Percentiles rank a stretch among this genome's conserved stretches.
Conservation (phyloP, 1,140 invertebrate genomes). For the Drosophila micromelanica region DNA sequence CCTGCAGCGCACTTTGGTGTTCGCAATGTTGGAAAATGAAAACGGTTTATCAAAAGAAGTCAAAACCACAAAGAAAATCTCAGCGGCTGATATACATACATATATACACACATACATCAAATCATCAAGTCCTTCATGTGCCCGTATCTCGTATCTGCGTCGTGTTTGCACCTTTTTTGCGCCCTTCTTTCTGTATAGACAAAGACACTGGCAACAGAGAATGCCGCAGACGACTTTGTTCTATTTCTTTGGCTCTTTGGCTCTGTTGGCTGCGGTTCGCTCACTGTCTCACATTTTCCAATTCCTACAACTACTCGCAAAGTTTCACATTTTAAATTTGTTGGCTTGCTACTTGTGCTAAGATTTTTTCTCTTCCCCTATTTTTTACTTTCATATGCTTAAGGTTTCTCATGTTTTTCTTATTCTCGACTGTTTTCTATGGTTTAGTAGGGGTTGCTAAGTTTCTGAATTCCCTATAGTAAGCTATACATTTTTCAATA, state of each 20-base stretch:
- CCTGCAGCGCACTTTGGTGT: slow-evolving; percentile 33
- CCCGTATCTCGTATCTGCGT: slow-evolving; percentile 55
- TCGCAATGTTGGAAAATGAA: slow-evolving; percentile 39
- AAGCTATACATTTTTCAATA: not conserved
- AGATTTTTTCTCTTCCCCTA: slow-evolving; percentile 33
- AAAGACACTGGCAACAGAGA: slow-evolving; percentile 47
- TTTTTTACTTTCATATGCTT: not conserved
- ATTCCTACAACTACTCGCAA: slow-evolving; percentile 57
- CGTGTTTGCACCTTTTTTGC: slow-evolving; percentile 63
- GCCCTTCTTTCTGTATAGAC: slow-evolving; percentile 37
- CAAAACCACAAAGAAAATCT: slow-evolving; percentile 82
- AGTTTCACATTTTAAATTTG: slow-evolving; percentile 80
- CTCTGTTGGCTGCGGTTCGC: slow-evolving; percentile 65
- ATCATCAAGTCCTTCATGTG: slow-evolving; percentile 56
- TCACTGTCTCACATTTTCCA: slow-evolving; percentile 45
- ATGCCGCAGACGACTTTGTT: slow-evolving; percentile 45
- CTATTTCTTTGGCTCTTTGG: slow-evolving; percentile 39
- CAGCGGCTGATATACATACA: slow-evolving; percentile 56
- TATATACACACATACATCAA: slow-evolving; percentile 21
- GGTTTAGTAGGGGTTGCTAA: slow-evolving; percentile 7
- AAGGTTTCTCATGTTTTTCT: not conserved
- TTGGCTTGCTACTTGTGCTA: slow-evolving; percentile 59
- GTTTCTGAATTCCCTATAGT: slow-evolving; percentile 18
- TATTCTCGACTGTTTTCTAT: slow-evolving; percentile 11
- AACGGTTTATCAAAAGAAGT: slow-evolving; percentile 77